Evolutionary conservation across 2,888 invertebrate species (phyloP).

Genomic region (Gnatocerus cornutus): DNA sequence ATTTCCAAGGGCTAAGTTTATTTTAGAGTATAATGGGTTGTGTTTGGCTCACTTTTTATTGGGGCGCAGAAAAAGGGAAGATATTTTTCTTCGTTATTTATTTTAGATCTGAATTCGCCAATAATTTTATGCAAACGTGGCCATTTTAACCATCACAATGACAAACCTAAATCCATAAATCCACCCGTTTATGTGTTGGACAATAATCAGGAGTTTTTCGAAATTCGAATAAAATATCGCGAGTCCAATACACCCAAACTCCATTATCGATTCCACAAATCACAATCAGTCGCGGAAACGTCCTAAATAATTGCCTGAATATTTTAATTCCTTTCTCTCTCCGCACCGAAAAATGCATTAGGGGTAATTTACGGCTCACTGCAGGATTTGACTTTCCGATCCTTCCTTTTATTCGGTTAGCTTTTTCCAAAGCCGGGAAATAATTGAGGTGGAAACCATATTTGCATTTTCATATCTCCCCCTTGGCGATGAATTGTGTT

Average conservation of each 20-base stretch:
- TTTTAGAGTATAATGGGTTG: slow-evolving; percentile 30
- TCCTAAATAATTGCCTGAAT: slow-evolving; percentile 58
- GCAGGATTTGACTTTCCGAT: slow-evolving; percentile 56
- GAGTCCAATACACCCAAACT: slow-evolving; percentile 58
- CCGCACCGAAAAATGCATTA: slow-evolving; percentile 62
- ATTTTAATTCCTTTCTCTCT: slow-evolving; percentile 61
- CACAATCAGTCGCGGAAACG: slow-evolving; percentile 53
- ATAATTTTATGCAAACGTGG: too few relatives aligned
- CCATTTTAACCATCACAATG: slow-evolving; percentile 26
- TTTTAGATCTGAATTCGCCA: too few relatives aligned
- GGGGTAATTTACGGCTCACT: slow-evolving; percentile 61
- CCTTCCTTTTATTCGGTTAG: slow-evolving; percentile 50
- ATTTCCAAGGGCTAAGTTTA: slow-evolving; percentile 38
- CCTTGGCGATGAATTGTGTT: slow-evolving; percentile 21
- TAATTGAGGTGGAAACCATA: slow-evolving; percentile 41
- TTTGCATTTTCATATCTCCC: slow-evolving; percentile 43
- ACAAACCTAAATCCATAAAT: slow-evolving; percentile 40
- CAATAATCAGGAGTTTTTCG: slow-evolving; percentile 37
- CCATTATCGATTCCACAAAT: slow-evolving; percentile 61
- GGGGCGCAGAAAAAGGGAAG: slow-evolving; percentile 8
- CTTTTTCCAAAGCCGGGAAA: slow-evolving; percentile 31
- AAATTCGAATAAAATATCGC: slow-evolving; percentile 35
- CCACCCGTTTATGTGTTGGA: slow-evolving; percentile 39
- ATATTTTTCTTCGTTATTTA: neutral
- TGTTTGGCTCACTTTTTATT: slow-evolving; percentile 31